Percentiles rank a stretch among this genome's conserved stretches.
Conservation (phyloP, 1,140 invertebrate species). For the Temnothorax longispinosus region DNA sequence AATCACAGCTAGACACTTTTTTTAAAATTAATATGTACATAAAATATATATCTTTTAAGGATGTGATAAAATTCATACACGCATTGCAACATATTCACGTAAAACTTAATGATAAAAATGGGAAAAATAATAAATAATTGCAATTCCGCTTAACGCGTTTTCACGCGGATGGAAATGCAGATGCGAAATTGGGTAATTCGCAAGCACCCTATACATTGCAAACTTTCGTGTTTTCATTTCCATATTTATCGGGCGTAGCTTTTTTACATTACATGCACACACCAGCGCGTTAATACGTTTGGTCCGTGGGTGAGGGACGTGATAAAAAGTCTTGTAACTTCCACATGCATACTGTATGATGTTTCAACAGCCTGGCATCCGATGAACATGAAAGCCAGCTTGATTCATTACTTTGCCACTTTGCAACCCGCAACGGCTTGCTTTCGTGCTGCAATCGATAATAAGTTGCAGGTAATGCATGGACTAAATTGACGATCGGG, state of each 20-base stretch:
- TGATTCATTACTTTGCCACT: slow-evolving; percentile 59
- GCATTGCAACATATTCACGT: not conserved
- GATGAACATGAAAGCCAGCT: slow-evolving; percentile 59
- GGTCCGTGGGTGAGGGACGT: slow-evolving; percentile 29
- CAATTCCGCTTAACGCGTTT: not conserved
- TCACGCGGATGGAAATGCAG: not conserved
- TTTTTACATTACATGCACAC: slow-evolving; percentile 52
- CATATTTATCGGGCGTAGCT: slow-evolving; percentile 50
- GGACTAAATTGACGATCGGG: slow-evolving; percentile 59
- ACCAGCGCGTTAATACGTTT: slow-evolving; percentile 32
- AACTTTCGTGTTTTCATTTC: slow-evolving; percentile 58
- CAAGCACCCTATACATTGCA: slow-evolving; percentile 45
- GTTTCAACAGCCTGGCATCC: slow-evolving; percentile 57
- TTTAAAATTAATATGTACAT: not conserved
- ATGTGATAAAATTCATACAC: not conserved
- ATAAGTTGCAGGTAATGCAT: slow-evolving; percentile 59
- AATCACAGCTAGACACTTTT: not conserved
- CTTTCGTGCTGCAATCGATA: slow-evolving; percentile 61
- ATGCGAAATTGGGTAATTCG: slow-evolving; percentile 45
- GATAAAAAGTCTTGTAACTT: slow-evolving; percentile 59
- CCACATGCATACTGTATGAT: slow-evolving; percentile 52
- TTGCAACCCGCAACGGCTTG: slow-evolving; percentile 55
- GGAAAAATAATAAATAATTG: not conserved
- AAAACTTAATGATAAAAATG: slow-evolving; percentile 1
- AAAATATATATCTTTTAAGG: not conserved